Evolutionary conservation across 2,113 vertebrate species (phyloP).

Genomic region (Eudorcas thomsonii): DNA sequence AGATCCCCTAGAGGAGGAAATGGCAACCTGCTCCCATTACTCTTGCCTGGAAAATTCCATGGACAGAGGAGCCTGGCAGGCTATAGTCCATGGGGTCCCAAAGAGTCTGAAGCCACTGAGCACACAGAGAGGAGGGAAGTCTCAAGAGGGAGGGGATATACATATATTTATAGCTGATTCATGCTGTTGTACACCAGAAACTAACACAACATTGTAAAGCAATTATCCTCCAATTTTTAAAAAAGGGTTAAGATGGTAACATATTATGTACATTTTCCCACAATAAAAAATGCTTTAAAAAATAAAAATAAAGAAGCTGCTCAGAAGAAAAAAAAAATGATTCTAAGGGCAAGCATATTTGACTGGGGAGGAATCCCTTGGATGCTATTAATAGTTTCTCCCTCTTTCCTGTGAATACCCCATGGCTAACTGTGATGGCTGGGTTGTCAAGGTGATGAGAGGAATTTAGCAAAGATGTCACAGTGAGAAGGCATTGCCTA

Average conservation of each 20-base stretch:
- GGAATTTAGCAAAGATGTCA: not conserved
- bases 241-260: not conserved
- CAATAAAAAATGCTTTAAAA: not conserved
- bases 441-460: not conserved
- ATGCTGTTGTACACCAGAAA: not conserved
- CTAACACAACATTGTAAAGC: not conserved
- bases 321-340: not conserved
- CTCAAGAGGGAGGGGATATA: not conserved
- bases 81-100: not conserved
- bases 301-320: not conserved
- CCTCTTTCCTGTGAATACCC: not conserved
- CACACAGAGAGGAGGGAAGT: not conserved
- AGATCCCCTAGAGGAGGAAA: not conserved
- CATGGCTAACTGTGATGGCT: not conserved
- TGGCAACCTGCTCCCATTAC: accelerated
- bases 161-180: not conserved
- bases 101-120: not conserved
- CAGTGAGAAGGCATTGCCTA: not conserved
- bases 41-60: not conserved
- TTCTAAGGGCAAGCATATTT: not conserved
- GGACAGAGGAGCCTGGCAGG: not conserved
- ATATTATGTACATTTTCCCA: not conserved
- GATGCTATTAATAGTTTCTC: not conserved
- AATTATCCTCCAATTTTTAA: not conserved
- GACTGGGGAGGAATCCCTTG: not conserved